Percentiles rank a stretch among this genome's conserved stretches.
Conservation (phyloP, 2,797 vertebrate genomes). For the Trachops cirrhosus region DNA sequence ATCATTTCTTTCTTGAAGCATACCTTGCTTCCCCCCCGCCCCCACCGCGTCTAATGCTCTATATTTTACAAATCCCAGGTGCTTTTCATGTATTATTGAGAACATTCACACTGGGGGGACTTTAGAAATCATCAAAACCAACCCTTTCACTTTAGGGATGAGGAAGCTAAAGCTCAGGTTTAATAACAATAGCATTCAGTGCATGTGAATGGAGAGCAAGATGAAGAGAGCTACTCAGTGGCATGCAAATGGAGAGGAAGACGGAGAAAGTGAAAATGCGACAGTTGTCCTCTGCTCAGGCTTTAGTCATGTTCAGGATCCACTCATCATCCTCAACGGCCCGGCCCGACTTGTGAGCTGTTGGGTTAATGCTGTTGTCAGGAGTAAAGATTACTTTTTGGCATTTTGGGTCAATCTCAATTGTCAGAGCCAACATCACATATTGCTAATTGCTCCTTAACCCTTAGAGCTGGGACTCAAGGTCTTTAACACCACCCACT, state of each 20-base stretch:
- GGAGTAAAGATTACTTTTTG: not conserved
- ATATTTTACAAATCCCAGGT: not conserved
- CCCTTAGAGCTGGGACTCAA: not conserved
- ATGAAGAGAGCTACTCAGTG: not conserved
- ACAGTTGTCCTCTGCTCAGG: not conserved
- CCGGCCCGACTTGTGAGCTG: not conserved
- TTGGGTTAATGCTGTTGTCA: not conserved
- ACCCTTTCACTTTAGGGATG: not conserved
- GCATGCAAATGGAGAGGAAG: not conserved
- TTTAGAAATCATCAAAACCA: not conserved
- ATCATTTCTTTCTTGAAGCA: not conserved
- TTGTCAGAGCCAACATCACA: not conserved
- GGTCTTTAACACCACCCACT: not conserved
- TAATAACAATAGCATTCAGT: not conserved
- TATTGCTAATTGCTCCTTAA: slow-evolving; percentile 9
- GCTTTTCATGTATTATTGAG: not conserved
- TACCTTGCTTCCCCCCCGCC: not conserved
- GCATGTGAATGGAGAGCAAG: not conserved
- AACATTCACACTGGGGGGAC: not conserved
- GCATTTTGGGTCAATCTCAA: not conserved
- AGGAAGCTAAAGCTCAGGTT: not conserved
- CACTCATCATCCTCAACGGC: not conserved
- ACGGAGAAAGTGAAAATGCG: not conserved
- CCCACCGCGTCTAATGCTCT: not conserved
- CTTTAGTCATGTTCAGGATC: not conserved